Evolutionary conservation across 2,888 invertebrate species (phyloP).

Genomic region (Pachycephus smyrnensis): DNA sequence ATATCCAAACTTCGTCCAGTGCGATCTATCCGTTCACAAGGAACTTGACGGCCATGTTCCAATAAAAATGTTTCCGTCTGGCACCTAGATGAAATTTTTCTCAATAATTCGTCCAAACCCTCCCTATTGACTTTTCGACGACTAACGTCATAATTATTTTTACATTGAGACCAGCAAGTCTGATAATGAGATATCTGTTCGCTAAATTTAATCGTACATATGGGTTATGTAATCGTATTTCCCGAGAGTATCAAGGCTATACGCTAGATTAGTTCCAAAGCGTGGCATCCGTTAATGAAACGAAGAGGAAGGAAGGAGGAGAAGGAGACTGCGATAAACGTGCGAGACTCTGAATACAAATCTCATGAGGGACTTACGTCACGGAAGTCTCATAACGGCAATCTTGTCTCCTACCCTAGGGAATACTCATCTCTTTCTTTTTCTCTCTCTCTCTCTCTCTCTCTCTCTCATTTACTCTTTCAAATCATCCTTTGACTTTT

Average conservation of each 20-base stretch:
- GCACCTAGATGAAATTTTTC: neutral
- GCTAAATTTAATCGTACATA: slow-evolving; percentile 23
- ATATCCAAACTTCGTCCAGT: neutral
- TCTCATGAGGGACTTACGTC: neutral
- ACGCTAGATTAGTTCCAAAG: neutral
- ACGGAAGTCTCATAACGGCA: neutral
- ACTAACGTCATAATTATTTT: neutral
- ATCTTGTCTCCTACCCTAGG: neutral
- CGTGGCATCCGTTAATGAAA: neutral
- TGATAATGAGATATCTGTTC: slow-evolving; percentile 20
- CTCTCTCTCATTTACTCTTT: too few species aligned
- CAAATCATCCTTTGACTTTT: neutral
- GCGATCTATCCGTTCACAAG: neutral
- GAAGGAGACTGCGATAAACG: neutral
- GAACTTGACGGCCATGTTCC: neutral
- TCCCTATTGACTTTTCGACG: neutral
- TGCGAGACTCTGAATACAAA: neutral
- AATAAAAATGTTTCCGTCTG: neutral
- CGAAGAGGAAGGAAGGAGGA: neutral
- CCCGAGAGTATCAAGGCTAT: neutral
- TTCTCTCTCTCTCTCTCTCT: neutral
- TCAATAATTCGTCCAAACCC: neutral
- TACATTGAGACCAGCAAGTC: neutral
- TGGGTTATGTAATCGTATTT: neutral
- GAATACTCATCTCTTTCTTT: neutral